Conservation (phyloP, 2,797 vertebrate genomes). For the Pangasius mekongensis region DNA sequence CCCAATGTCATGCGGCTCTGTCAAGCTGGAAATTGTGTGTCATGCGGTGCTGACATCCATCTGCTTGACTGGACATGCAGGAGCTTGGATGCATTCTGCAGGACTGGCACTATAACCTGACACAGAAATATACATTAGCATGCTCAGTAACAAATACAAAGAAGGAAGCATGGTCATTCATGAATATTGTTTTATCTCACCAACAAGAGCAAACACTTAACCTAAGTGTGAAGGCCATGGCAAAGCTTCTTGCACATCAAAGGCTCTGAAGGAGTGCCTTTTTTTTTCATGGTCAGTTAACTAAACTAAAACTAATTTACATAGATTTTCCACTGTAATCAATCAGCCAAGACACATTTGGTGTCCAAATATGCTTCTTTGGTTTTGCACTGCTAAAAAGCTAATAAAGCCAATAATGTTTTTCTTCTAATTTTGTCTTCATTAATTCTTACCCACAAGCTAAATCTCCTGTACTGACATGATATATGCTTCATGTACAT, state of each 20-base stretch:
- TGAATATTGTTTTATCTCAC: conserved; percentile 10
- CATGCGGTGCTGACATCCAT: conserved; percentile 44
- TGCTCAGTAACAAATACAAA: background rate
- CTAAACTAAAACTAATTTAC: background rate
- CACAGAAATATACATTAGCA: conserved; percentile 6
- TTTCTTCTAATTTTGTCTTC: background rate
- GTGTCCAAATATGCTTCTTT: background rate
- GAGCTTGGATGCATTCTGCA: conserved; percentile 40
- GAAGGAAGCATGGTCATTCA: conserved; percentile 8
- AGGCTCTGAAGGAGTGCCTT: background rate
- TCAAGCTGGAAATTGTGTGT: conserved; percentile 49
- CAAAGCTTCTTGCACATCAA: background rate
- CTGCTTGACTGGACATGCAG: conserved; percentile 29
- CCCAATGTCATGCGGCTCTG: background rate
- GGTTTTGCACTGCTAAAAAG: background rate
- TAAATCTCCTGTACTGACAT: background rate
- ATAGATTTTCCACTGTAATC: background rate
- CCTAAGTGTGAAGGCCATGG: background rate
- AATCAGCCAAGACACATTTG: background rate
- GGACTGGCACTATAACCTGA: conserved; percentile 23
- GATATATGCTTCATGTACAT: background rate
- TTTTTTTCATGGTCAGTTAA: background rate
- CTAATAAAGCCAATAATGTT: background rate
- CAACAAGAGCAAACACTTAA: background rate
- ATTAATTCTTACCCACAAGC: background rate